phyloP scores from a whole-genome alignment of 2,888 invertebrate genomes.

The Drosophila suboccidentalis region DNA sequence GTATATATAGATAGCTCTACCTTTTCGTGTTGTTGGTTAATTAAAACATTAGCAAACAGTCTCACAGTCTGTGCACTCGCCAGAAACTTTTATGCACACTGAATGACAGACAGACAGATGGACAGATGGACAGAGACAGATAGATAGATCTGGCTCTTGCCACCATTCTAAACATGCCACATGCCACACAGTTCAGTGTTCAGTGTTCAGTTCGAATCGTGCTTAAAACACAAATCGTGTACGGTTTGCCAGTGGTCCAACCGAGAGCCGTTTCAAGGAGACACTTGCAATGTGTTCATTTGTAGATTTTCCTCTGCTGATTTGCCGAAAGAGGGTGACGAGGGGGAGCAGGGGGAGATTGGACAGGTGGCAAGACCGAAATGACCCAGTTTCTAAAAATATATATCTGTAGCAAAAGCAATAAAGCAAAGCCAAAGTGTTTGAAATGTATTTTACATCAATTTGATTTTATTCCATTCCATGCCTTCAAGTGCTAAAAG shows the following conservation, averaged over 20 bases:
- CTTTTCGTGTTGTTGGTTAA: slow-evolving; percentile 40
- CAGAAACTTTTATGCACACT: slow-evolving; percentile 32
- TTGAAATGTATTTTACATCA: slow-evolving; percentile 76
- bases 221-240: slow-evolving; percentile 62
- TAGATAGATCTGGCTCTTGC: slow-evolving; percentile 14
- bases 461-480: slow-evolving; percentile 75
- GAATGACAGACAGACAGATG: neutral
- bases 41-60: slow-evolving; percentile 56
- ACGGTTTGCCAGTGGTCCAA: slow-evolving; percentile 54
- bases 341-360: neutral
- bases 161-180: neutral
- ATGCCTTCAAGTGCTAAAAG: slow-evolving; percentile 33
- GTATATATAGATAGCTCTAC: neutral
- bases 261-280: slow-evolving; percentile 54
- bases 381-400: slow-evolving; percentile 78
- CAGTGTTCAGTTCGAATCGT: slow-evolving; percentile 37
- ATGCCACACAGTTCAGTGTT: slow-evolving; percentile 5
- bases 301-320: slow-evolving; percentile 62
- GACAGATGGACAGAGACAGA: slow-evolving; percentile 2
- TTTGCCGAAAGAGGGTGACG: slow-evolving; percentile 18
- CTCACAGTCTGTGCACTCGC: slow-evolving; percentile 7
- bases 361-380: slow-evolving; percentile 55
- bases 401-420: slow-evolving; percentile 44
- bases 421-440: slow-evolving; percentile 68
- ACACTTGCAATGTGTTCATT: slow-evolving; percentile 69